phyloP scores from a whole-genome alignment of 2,888 invertebrate genomes.

The Gnatocerus cornutus region DNA sequence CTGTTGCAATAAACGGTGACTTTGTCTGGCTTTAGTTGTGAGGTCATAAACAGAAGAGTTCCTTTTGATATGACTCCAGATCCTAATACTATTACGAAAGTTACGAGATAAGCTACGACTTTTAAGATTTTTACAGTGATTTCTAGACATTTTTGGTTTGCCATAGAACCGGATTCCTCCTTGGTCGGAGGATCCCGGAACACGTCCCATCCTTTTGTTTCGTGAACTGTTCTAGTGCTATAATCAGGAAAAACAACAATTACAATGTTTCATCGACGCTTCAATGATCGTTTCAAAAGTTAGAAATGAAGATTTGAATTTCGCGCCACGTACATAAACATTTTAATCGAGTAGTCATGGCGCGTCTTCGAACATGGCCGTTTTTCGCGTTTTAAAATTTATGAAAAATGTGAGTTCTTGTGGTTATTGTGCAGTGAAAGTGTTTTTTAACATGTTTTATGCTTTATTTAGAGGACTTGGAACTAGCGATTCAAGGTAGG shows the following conservation, averaged over 20 bases:
- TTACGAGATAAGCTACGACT: slow-evolving; percentile 87
- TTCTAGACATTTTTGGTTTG: slow-evolving; percentile 89
- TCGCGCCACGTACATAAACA: no score
- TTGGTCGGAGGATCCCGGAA: slow-evolving; percentile 94
- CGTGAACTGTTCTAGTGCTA: slow-evolving; percentile 88
- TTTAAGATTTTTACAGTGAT: slow-evolving; percentile 89
- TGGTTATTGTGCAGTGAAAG: no score
- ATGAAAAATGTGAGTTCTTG: no score
- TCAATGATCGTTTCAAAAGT: no score
- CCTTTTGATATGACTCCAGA: slow-evolving; percentile 93
- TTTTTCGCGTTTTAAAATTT: no score
- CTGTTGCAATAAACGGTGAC: slow-evolving; percentile 87
- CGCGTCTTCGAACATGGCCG: no score
- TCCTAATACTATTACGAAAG: slow-evolving; percentile 88
- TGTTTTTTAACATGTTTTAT: no score
- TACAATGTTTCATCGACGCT: no score
- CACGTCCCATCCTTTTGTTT: slow-evolving; percentile 97
- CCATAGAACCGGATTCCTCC: slow-evolving; percentile 91
- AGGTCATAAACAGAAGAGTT: slow-evolving; percentile 92
- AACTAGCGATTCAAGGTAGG: no score
- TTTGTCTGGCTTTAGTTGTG: slow-evolving; percentile 86
- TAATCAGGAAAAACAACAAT: slow-evolving; percentile 1
- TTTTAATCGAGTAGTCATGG: no score
- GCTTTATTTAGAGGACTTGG: no score
- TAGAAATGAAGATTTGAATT: no score